phyloP scores from a whole-genome alignment of 2,113 vertebrate species.

The Hipposideros armiger region DNA sequence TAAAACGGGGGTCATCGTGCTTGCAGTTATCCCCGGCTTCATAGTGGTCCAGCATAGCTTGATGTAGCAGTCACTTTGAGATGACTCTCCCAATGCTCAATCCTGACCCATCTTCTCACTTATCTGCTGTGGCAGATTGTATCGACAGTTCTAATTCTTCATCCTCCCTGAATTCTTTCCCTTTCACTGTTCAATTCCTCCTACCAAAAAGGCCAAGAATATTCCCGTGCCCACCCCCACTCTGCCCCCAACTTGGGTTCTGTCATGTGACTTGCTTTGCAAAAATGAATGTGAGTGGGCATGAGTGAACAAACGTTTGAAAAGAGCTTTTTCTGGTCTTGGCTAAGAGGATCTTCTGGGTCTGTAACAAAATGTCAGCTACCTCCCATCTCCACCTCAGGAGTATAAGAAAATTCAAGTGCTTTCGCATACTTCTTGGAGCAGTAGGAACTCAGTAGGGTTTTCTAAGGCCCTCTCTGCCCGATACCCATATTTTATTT shows the following conservation, averaged over 20 bases:
- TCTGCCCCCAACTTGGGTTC: background rate
- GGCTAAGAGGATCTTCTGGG: background rate
- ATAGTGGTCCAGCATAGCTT: background rate
- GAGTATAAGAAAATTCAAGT: background rate
- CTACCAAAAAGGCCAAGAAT: background rate
- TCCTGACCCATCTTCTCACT: background rate
- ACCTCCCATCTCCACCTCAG: background rate
- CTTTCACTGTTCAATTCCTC: background rate
- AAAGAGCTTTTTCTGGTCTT: constrained; percentile 8
- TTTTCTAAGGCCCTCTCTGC: background rate
- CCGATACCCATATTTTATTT: background rate
- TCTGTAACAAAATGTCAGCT: background rate
- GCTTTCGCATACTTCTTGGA: background rate
- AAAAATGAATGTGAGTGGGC: background rate
- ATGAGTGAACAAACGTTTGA: background rate
- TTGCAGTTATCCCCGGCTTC: background rate
- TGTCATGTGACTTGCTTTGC: background rate
- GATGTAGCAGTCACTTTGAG: background rate
- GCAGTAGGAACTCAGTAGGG: background rate
- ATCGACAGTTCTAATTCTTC: background rate
- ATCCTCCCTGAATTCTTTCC: background rate
- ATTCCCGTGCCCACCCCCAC: background rate
- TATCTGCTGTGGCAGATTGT: background rate
- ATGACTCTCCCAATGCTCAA: background rate
- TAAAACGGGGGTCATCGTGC: background rate